Evolutionary conservation across 2,888 invertebrate genomes (phyloP).

Genomic region (Morpho deidamia): DNA sequence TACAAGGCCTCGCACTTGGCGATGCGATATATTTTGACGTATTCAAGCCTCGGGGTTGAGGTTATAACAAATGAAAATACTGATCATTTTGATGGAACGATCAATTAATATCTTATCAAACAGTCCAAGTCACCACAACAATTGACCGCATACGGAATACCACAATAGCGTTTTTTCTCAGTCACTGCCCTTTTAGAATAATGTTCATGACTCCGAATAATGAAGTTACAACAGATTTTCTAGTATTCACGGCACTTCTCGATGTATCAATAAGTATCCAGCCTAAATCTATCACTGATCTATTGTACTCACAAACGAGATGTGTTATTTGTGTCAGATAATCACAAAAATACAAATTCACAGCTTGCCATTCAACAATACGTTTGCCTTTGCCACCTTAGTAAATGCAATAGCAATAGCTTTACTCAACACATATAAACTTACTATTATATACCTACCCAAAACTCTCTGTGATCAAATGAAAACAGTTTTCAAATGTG

Average conservation of each 20-base stretch:
- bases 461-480: constrained; percentile 23
- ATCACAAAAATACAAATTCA: constrained; percentile 24
- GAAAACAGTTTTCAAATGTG: constrained; percentile 54
- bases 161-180: constrained; percentile 35
- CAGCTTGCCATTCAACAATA: constrained; percentile 30
- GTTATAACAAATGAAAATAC: constrained; percentile 65
- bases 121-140: constrained; percentile 30
- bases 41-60: constrained; percentile 62
- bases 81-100: constrained; percentile 44
- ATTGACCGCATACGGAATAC: constrained; percentile 31
- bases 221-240: constrained; percentile 27
- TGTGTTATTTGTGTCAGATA: constrained; percentile 14
- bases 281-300: constrained; percentile 6
- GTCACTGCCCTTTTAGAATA: constrained; percentile 48
- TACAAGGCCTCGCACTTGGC: constrained; percentile 53
- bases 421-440: constrained; percentile 21
- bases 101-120: constrained; percentile 44
- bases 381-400: constrained; percentile 26
- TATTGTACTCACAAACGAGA: not conserved
- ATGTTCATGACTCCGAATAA: constrained; percentile 42
- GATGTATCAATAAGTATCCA: constrained; percentile 4
- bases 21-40: constrained; percentile 56
- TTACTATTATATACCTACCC: constrained; percentile 21
- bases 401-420: constrained; percentile 29
- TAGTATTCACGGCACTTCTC: constrained; percentile 15